phyloP scores from a whole-genome alignment of 2,113 vertebrate species.

The Notiomystis cincta region DNA sequence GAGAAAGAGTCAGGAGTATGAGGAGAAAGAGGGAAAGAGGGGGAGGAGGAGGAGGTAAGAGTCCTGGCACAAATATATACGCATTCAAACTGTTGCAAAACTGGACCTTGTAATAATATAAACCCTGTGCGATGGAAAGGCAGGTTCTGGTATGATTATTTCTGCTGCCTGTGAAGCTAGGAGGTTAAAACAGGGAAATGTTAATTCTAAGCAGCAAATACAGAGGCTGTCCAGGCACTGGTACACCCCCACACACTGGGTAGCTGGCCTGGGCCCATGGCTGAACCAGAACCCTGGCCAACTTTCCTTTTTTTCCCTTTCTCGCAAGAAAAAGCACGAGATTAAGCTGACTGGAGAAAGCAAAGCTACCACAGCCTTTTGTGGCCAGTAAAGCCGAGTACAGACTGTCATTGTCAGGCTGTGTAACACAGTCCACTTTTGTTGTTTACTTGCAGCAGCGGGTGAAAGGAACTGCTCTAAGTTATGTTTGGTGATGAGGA shows the following conservation, averaged over 20 bases:
- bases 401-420: slow-evolving; percentile 42
- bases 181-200: not conserved
- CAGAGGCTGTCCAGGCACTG: not conserved
- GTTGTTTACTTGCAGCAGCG: slow-evolving; percentile 27
- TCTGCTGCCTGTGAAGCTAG: not conserved
- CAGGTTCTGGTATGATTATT: not conserved
- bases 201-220: not conserved
- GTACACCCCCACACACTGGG: not conserved
- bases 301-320: not conserved
- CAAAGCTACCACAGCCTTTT: not conserved
- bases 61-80: not conserved
- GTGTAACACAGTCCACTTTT: slow-evolving; percentile 28
- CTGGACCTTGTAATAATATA: not conserved
- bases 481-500: not conserved
- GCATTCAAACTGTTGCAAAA: not conserved
- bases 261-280: not conserved
- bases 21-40: not conserved
- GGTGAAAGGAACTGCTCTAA: slow-evolving; percentile 9
- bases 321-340: not conserved
- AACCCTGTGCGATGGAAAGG: not conserved
- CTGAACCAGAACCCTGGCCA: not conserved
- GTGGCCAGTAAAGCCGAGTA: not conserved
- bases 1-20: not conserved
- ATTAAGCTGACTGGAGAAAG: not conserved
- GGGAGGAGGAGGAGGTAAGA: not conserved